Base-by-base conservation (phyloP, 2,888 invertebrate species). In the Acheta domesticus region DNA sequence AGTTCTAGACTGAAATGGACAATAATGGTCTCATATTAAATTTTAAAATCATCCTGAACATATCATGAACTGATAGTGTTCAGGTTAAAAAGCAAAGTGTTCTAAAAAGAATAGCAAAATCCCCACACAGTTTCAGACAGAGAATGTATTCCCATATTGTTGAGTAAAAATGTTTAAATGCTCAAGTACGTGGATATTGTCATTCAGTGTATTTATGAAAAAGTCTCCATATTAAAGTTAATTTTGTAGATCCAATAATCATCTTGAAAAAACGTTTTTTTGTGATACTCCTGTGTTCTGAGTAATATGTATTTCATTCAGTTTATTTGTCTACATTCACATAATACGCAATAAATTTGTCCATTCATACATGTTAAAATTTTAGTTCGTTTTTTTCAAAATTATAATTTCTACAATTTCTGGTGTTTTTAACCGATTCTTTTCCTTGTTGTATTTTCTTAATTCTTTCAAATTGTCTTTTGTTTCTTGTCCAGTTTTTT, bases 11-110 rank as follows among this genome's bases (percentile, higher is more conserved):
- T 62, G 62, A 62, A 62, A 62, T 62, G 62, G 62, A 62, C 16
- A 62, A n/a, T 62, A 62, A 36, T 62, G 14, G n/a, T 62, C 62
- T 62, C 62, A 62, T 62, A 62, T 36, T 36, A 62, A 62, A n/a
- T 62, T 62, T 62, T 62, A 62, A 62, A 19, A n/a, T 19, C 62
- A 1, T 12, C 62, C n/a, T 62, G 62, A 62, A 62, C 62, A 19
- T 62, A 62, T 62, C 62, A 62, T 62, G 8, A 36, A 36, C 36
- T 62, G 62, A 62, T 62, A 62, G 14, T 19, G 62, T 62, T 62
- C 62, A 62, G 62, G 62, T 62, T n/a, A 62, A 62, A 62, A 62
- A 62, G 62, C 62, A 62, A 62, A 62, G 62, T 62, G 62, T 62
- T 62, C 62, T 62, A 62, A 62, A 62, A 62, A 19, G 62, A 62